A percentile compares a stretch with the other conserved stretches of the same genome.
Evolutionary conservation across 2,113 vertebrate genomes (phyloP).

Genomic region (Lanius ludovicianus): DNA sequence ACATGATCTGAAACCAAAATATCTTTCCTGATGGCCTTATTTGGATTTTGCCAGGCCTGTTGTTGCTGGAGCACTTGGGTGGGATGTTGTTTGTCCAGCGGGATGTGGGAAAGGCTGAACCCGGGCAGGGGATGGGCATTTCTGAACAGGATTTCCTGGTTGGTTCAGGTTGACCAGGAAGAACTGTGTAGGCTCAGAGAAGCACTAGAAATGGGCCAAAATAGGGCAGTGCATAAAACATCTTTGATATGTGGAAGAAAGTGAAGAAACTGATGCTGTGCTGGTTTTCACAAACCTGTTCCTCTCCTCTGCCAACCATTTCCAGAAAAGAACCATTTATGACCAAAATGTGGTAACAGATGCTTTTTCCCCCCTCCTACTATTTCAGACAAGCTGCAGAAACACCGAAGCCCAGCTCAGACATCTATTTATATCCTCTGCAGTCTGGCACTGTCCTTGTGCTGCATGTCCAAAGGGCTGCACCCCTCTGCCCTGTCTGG

Average conservation of each 20-base stretch:
- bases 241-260: neutral
- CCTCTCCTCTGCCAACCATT: neutral
- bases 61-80: neutral
- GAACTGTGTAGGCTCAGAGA: neutral
- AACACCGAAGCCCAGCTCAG: neutral
- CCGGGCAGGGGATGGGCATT: neutral
- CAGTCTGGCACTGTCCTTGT: neutral
- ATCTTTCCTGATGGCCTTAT: neutral
- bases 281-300: neutral
- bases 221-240: neutral
- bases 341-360: accelerated
- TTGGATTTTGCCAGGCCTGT: neutral
- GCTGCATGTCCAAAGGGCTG: neutral
- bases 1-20: neutral
- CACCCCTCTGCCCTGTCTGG: neutral
- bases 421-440: neutral
- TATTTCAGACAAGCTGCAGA: neutral
- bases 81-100: neutral
- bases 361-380: accelerated
- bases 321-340: neutral
- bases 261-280: neutral
- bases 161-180: neutral
- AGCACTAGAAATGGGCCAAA: neutral
- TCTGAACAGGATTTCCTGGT: neutral
- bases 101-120: neutral